A percentile compares a stretch with the other conserved stretches of the same genome.
Evolutionary conservation across 1,140 invertebrate genomes (phyloP).

Genomic region (Anastrepha obliqua): DNA sequence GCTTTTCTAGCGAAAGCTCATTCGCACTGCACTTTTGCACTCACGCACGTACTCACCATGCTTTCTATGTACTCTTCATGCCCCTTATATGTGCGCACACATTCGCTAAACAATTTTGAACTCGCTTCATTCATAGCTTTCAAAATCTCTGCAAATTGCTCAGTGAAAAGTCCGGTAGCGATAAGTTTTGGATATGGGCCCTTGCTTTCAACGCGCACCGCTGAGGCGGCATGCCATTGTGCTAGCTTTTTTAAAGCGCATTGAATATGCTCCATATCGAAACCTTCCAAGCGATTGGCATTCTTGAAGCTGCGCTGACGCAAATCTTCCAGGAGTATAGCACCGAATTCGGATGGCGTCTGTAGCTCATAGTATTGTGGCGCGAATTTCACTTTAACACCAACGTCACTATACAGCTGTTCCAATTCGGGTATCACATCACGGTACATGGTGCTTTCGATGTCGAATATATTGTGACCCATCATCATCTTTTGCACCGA

Average conservation of each 20-base stretch:
- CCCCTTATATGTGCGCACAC: slow-evolving; percentile 60
- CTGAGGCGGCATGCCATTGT: slow-evolving; percentile 77
- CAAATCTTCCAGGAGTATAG: slow-evolving; percentile 76
- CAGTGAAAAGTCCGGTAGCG: slow-evolving; percentile 63
- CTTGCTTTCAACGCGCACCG: slow-evolving; percentile 68
- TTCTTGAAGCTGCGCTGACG: slow-evolving; percentile 76
- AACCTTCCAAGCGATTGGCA: slow-evolving; percentile 76
- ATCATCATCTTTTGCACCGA: slow-evolving; percentile 62
- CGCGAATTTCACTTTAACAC: slow-evolving; percentile 64
- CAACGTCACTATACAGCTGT: slow-evolving; percentile 63
- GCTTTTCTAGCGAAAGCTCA: too few relatives aligned
- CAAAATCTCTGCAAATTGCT: slow-evolving; percentile 58
- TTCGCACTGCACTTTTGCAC: not conserved
- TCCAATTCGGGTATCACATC: slow-evolving; percentile 68
- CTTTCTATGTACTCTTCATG: slow-evolving; percentile 59
- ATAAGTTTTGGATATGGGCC: slow-evolving; percentile 66
- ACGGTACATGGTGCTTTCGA: slow-evolving; percentile 68
- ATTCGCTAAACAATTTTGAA: slow-evolving; percentile 58
- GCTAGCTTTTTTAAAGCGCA: slow-evolving; percentile 76
- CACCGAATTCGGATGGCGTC: slow-evolving; percentile 63
- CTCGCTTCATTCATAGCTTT: slow-evolving; percentile 57
- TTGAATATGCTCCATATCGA: slow-evolving; percentile 76
- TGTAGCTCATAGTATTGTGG: slow-evolving; percentile 65
- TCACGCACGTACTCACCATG: not conserved
- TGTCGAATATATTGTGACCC: slow-evolving; percentile 64